Evolutionary conservation across 1,140 invertebrate genomes (phyloP).

Genomic region (Drosophila littoralis): DNA sequence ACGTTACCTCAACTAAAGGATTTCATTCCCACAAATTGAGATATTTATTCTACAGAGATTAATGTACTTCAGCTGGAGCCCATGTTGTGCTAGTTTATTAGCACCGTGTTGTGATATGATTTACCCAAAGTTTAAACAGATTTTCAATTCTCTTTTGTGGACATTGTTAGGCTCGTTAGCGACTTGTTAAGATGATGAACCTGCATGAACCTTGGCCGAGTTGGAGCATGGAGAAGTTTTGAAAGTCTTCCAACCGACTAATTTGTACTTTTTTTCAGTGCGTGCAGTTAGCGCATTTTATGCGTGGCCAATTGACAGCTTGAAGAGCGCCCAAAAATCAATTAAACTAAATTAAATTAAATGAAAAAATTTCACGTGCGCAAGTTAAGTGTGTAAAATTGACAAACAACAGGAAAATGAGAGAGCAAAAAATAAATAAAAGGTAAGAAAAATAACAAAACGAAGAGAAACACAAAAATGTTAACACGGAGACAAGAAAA

Average conservation of each 20-base stretch:
- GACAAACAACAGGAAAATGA: conserved; percentile 53
- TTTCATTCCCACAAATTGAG: not conserved
- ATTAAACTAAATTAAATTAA: not conserved
- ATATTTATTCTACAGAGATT: not conserved
- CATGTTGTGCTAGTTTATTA: conserved; percentile 13
- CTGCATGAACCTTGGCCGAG: conserved; percentile 44
- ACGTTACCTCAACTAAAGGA: no score
- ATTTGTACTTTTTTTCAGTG: conserved; percentile 62
- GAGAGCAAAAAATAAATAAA: conserved; percentile 36
- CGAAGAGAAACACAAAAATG: conserved; percentile 38
- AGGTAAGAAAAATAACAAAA: conserved; percentile 17
- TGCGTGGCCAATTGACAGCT: conserved; percentile 56
- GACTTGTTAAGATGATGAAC: conserved; percentile 39
- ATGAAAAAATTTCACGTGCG: conserved; percentile 42
- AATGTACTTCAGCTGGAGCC: not conserved
- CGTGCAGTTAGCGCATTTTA: conserved; percentile 3
- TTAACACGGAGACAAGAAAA: conserved; percentile 51
- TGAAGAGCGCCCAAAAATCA: conserved; percentile 22
- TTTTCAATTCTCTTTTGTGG: conserved; percentile 5
- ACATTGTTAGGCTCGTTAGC: conserved; percentile 38
- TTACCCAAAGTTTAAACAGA: conserved; percentile 4
- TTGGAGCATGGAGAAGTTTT: conserved; percentile 1
- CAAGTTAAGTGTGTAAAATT: conserved; percentile 73
- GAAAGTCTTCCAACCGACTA: conserved; percentile 42
- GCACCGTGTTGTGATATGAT: conserved; percentile 23